phyloP scores from a whole-genome alignment of 23 tunicate species.

The Styela plicata region DNA sequence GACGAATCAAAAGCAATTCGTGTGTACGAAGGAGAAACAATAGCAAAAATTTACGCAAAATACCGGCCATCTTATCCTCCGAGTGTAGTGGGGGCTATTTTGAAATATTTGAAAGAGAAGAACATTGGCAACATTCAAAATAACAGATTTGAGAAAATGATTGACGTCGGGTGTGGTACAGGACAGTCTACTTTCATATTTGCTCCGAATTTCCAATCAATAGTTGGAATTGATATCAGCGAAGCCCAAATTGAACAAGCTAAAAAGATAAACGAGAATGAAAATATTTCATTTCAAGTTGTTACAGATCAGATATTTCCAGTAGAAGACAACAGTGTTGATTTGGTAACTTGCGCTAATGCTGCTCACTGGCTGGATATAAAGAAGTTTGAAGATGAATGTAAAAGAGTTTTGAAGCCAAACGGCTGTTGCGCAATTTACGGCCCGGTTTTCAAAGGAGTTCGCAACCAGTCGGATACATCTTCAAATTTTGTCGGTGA shows the following conservation, averaged over 20 bases:
- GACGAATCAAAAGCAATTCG: neutral
- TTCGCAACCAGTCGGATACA: neutral
- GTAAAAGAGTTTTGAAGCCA: neutral
- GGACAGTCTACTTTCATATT: constrained; percentile 10
- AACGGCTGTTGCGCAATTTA: neutral
- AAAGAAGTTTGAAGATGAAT: neutral
- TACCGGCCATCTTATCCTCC: constrained; percentile 6
- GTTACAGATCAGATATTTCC: neutral
- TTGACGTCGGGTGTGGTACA: constrained; percentile 3
- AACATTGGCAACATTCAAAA: neutral
- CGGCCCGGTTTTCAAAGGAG: neutral
- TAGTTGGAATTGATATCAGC: constrained; percentile 7
- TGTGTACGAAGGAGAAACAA: neutral
- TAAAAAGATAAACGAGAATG: neutral
- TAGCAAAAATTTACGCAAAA: neutral
- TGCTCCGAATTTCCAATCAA: neutral
- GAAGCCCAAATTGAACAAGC: neutral
- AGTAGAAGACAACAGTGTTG: neutral
- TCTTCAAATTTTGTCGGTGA: neutral
- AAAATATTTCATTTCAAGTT: constrained; percentile 2
- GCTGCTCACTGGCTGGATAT: neutral
- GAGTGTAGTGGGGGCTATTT: neutral
- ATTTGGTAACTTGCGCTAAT: neutral
- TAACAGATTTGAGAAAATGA: neutral
- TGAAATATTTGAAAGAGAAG: neutral